phyloP scores from a whole-genome alignment of 2,113 vertebrate genomes.

The Centropristis striata region DNA sequence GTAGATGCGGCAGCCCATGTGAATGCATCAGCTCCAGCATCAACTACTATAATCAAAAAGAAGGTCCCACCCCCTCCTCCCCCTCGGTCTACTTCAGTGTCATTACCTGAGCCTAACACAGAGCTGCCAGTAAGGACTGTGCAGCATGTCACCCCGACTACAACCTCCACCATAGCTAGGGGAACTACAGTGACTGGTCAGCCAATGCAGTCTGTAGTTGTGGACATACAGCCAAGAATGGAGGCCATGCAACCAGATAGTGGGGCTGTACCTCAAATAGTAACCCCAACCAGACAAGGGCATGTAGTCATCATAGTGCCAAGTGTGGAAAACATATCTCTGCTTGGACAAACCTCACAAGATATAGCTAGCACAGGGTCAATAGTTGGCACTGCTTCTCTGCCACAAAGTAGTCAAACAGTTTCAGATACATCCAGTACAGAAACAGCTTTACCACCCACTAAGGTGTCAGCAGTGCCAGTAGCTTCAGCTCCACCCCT shows the following conservation, averaged over 20 bases:
- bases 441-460: slow-evolving; percentile 60
- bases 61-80: slow-evolving; percentile 80
- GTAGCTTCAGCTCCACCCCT: slow-evolving; percentile 60
- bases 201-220: slow-evolving; percentile 76
- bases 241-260: slow-evolving; percentile 67
- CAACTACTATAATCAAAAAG: slow-evolving; percentile 78
- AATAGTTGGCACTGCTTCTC: slow-evolving; percentile 67
- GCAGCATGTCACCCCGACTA: slow-evolving; percentile 60
- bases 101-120: slow-evolving; percentile 58
- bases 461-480: slow-evolving; percentile 59
- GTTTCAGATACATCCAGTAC: slow-evolving; percentile 54
- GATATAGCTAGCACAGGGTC: slow-evolving; percentile 44
- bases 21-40: slow-evolving; percentile 42
- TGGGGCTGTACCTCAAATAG: slow-evolving; percentile 59
- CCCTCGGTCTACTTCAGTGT: slow-evolving; percentile 79
- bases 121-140: slow-evolving; percentile 51
- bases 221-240: slow-evolving; percentile 80
- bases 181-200: slow-evolving; percentile 42
- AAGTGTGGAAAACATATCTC: slow-evolving; percentile 77
- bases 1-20: slow-evolving; percentile 57
- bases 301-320: slow-evolving; percentile 85
- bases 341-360: slow-evolving; percentile 54
- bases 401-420: slow-evolving; percentile 77
- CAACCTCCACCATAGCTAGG: slow-evolving; percentile 44
- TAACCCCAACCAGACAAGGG: slow-evolving; percentile 75